Conservation (phyloP, 2,797 vertebrate species). For the Microchirus variegatus region DNA sequence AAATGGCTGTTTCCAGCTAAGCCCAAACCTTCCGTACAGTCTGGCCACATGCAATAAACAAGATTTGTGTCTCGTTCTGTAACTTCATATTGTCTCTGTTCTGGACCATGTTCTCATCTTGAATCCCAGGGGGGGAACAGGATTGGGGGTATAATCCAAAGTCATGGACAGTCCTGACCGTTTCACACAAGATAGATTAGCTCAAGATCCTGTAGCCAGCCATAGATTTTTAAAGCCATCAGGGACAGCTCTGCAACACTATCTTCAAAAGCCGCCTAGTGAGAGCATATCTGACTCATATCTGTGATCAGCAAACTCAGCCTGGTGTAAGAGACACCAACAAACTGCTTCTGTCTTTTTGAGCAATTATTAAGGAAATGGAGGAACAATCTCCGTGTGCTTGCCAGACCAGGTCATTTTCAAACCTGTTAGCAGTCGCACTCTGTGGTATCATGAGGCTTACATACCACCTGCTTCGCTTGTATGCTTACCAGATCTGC, state of each 20-base stretch:
- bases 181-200: constrained; percentile 68
- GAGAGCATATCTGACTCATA: constrained; percentile 64
- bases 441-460: constrained; percentile 51
- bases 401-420: constrained; percentile 60
- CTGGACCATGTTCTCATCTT: constrained; percentile 58
- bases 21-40: constrained; percentile 65
- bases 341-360: constrained; percentile 63
- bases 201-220: constrained; percentile 67
- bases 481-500: constrained; percentile 66
- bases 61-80: constrained; percentile 74
- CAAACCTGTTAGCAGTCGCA: constrained; percentile 68
- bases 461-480: constrained; percentile 69
- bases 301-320: constrained; percentile 53
- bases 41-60: constrained; percentile 79
- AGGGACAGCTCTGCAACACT: constrained; percentile 72
- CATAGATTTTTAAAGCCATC: constrained; percentile 78
- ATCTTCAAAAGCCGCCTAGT: constrained; percentile 49
- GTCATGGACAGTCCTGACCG: constrained; percentile 65
- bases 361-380: constrained; percentile 72
- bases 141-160: constrained; percentile 53
- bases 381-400: constrained; percentile 66
- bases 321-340: constrained; percentile 67
- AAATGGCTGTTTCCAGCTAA: constrained; percentile 74
- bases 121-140: constrained; percentile 47
- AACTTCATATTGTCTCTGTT: constrained; percentile 74